Conservation (phyloP, 2,888 invertebrate species). For the Drepanosiphum platanoidis region DNA sequence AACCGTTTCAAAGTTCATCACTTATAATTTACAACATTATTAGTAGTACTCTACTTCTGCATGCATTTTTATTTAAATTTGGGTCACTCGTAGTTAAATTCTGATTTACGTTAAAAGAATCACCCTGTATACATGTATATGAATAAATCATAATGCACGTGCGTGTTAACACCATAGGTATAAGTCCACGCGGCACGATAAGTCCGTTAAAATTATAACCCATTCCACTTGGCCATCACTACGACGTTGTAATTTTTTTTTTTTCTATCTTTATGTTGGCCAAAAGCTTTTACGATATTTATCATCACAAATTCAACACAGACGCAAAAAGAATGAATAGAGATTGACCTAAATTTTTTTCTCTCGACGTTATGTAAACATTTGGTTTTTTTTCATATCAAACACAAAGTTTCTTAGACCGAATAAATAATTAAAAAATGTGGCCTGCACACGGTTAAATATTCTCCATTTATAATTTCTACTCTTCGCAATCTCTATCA, state of each 20-base stretch:
- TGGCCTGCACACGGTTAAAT: not conserved
- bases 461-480: too few relatives aligned
- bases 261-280: not conserved
- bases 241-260: slow-evolving; percentile 4
- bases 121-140: too few relatives aligned
- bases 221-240: slow-evolving; percentile 20
- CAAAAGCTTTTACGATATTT: not conserved
- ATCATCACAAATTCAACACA: not conserved
- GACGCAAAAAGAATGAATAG: not conserved
- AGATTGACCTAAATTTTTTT: slow-evolving; percentile 1
- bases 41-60: too few relatives aligned
- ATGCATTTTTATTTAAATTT: too few relatives aligned
- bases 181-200: not conserved
- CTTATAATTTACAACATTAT: too few relatives aligned
- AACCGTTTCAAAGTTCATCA: too few relatives aligned
- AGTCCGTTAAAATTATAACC: not conserved
- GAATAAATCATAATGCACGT: not conserved
- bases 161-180: not conserved
- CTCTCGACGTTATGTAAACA: not conserved
- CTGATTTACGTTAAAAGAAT: too few relatives aligned
- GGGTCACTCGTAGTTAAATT: too few relatives aligned
- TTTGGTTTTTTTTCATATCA: not conserved
- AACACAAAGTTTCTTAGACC: not conserved
- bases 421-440: not conserved
- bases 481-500: too few relatives aligned